phyloP scores from a whole-genome alignment of 1,140 invertebrate genomes.

The Listronotus bonariensis region DNA sequence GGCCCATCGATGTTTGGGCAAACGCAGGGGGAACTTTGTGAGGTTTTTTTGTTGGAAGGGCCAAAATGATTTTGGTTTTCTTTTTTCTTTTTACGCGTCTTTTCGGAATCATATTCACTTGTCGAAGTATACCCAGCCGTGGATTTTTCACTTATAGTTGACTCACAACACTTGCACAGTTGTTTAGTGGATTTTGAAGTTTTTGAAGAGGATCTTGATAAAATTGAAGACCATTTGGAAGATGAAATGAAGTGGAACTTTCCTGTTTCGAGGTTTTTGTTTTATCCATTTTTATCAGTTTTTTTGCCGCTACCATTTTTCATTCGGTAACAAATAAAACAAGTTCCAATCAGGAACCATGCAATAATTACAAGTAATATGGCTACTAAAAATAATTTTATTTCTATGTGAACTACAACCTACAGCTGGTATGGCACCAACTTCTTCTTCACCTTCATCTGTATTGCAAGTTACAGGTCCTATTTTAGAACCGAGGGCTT shows the following conservation, averaged over 20 bases:
- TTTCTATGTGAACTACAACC: constrained; percentile 13
- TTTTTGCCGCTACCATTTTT: constrained; percentile 23
- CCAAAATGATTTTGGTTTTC: neutral
- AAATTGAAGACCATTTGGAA: constrained; percentile 32
- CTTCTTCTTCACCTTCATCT: constrained; percentile 33
- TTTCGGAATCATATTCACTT: constrained; percentile 37
- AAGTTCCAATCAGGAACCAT: constrained; percentile 50
- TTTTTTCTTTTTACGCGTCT: constrained; percentile 18
- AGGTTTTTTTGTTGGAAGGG: constrained; percentile 3
- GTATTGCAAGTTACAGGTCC: constrained; percentile 10
- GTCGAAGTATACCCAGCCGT: constrained; percentile 24
- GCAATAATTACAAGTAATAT: constrained; percentile 47
- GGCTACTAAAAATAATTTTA: constrained; percentile 43
- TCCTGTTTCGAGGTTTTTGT: constrained; percentile 2
- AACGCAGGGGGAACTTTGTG: constrained; percentile 23
- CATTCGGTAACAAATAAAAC: constrained; percentile 51
- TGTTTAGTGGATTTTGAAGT: constrained; percentile 1
- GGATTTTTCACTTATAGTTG: constrained; percentile 28
- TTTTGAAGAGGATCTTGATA: constrained; percentile 32
- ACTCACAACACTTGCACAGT: constrained; percentile 35
- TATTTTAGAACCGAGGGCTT: constrained; percentile 44
- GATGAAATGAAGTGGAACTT: constrained; percentile 20
- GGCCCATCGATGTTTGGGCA: constrained; percentile 18
- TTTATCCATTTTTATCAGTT: neutral
- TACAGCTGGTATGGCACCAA: constrained; percentile 11